These are phyloP conservation scores for Monodelphis domestica DNA, from an alignment of 2,797 vertebrate species.

Conservation along the genomic window DNA sequence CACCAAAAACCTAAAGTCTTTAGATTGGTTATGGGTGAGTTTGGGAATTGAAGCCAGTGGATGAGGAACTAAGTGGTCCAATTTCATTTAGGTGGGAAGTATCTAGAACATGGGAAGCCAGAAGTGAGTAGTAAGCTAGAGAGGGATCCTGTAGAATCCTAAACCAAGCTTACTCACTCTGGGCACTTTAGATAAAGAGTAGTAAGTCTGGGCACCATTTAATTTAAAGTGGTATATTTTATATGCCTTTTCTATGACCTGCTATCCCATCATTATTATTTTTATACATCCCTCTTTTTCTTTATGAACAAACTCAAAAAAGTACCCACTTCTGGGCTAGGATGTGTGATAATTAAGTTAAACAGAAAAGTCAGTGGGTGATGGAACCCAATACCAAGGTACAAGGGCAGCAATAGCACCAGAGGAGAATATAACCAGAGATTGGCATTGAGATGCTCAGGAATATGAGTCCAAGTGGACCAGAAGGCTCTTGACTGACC, in stretches of 20 bases:
- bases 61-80: background rate
- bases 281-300: background rate
- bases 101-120: background rate
- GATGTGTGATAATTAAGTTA: background rate
- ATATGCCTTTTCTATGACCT: background rate
- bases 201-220: background rate
- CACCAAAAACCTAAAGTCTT: background rate
- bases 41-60: background rate
- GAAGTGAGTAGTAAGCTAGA: background rate
- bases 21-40: background rate
- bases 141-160: background rate
- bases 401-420: background rate
- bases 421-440: background rate
- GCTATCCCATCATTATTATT: background rate
- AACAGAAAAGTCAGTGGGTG: background rate
- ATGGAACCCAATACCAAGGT: background rate
- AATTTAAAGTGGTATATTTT: background rate
- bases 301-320: background rate
- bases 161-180: background rate
- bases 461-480: background rate
- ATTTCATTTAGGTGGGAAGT: background rate
- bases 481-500: background rate
- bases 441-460: background rate
- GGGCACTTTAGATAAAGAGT: background rate
- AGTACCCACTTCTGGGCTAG: background rate